Evolutionary conservation across 2,888 invertebrate genomes (phyloP), one percentile per base, ranked within the genome.

Genomic region (Drosophila gaucha): DNA sequence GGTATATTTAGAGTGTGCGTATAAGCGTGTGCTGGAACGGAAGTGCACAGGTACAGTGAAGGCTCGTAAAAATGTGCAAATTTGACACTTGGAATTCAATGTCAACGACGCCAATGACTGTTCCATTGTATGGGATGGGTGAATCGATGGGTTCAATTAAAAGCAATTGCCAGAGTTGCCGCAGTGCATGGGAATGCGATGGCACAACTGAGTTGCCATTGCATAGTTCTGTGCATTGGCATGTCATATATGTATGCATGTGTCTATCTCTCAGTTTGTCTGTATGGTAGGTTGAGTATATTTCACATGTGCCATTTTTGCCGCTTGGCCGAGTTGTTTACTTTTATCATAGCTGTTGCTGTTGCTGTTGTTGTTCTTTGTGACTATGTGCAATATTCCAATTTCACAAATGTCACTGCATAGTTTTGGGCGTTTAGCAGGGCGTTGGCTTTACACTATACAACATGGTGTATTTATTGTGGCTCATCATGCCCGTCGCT

Each of bases 331-430:
- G 67, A 78, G 68, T 76, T 82, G 71, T 86, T 87, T 83, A 78
- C 70, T 74, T 73, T 71, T 67, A 59, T 55, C 47, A 55, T 64
- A 59, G 78, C 52, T 54, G 49, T 38, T 67, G 35, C 38, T 57
- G 41, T 46, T 66, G 41, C 56, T 18, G 51, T 18, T 67, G 16
- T 28, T 43, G 24, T 39, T 62, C 22, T 35, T 16, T 18, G 24
- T 44, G 33, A 52, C 18, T 66, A 22, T 59, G 58, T 74, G 72
- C 63, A 73, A 78, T 72, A 68, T 85, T 69, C 77, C 79, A 84
- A 84, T 87, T 83, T 82, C 79, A 74, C 59, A 87, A 86, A 87
- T 82, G 83, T 77, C 86, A 73, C 54, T 77, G 79, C 68, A 85
- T 76, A 72, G 83, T 85, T 87, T 67, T 62, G 70, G 86, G 83